A percentile compares a stretch with the other conserved stretches of the same genome.
Conservation (phyloP, 2,888 invertebrate genomes). For the Nemoura dubitans region DNA sequence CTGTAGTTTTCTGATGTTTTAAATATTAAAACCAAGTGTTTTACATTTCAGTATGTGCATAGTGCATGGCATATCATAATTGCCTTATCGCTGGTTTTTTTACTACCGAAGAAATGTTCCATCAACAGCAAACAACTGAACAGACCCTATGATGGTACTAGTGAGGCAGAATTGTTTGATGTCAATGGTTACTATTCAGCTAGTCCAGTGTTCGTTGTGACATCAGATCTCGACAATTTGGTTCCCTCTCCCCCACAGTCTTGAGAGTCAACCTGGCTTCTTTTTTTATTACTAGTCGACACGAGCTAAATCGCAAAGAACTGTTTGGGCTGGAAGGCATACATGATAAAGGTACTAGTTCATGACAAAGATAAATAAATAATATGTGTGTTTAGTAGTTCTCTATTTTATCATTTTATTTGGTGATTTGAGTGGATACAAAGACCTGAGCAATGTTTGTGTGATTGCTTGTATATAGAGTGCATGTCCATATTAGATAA, state of each 20-base stretch:
- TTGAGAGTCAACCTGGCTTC: conserved; percentile 30
- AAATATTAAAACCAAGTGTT: not conserved
- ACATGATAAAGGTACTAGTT: too few relatives aligned
- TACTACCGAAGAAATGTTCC: conserved; percentile 60
- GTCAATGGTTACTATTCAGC: conserved; percentile 53
- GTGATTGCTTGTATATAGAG: too few relatives aligned
- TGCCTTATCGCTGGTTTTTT: conserved; percentile 66
- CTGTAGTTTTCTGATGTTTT: too few relatives aligned
- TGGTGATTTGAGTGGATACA: too few relatives aligned
- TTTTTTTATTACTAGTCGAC: not conserved
- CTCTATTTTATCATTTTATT: too few relatives aligned
- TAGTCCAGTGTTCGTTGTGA: conserved; percentile 55
- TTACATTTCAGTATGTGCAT: conserved; percentile 64
- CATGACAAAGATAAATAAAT: too few relatives aligned
- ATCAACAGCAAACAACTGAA: conserved; percentile 1
- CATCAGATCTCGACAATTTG: conserved; percentile 55
- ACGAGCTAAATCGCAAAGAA: not conserved
- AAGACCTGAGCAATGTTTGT: too few relatives aligned
- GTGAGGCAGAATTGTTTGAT: conserved; percentile 55
- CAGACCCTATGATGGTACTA: conserved; percentile 45
- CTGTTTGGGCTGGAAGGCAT: not conserved
- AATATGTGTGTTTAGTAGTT: too few relatives aligned
- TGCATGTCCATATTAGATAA: too few relatives aligned
- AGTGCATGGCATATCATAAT: conserved; percentile 70
- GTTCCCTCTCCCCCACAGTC: conserved; percentile 42